Evolutionary conservation across 2,113 vertebrate species (phyloP), one percentile per base, ranked within the genome.

Genomic region (Manacus vitellinus): DNA sequence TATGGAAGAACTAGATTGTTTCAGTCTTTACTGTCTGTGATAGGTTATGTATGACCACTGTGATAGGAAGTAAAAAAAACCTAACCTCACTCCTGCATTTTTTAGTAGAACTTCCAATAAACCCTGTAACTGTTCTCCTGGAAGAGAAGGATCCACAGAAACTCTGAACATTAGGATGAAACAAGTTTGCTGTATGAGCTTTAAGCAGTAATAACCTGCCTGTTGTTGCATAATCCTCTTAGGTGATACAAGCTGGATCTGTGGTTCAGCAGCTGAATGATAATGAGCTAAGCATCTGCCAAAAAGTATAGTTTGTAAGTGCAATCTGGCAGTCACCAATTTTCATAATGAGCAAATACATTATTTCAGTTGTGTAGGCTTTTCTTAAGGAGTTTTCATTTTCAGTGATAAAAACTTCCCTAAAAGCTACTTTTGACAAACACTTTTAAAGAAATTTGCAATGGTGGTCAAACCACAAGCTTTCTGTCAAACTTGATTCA

Each of bases 161-260:
- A 25, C 47, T 80, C 39, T 31, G 44, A 89, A 70, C 1, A 4
- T 75, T 70, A 52, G 6, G 28, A 80, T 54, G 46, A 37, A 58
- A 28, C 44, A 80, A 39, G 65, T 79, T 77, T 3, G 6, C 37
- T 77, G 2, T 31, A 4, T 59, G 83, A 92, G 35, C 18, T 77
- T 70, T 83, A 72, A 91, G 55, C 49, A 35, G 23, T 71, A 85
- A 66, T 68, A 92, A 93, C 90, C 81, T 94, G 73, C 19, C 44
- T 68, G 19, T 86, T 84, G 65, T 92, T 91, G 20, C 11, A 13
- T 92, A 94, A 92, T 91, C 80, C 61, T 95, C 59, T 92, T 88
- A 47, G 35, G 71, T 94, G 91, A 63, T 91, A 56, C 14, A 78
- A 46, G 63, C 75, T 90, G 88, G 33, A 88, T 75, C 62, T 85